Evolutionary conservation across 2,888 invertebrate species (phyloP), one percentile per base, ranked within the genome.

Genomic region (Scotopteryx bipunctaria): DNA sequence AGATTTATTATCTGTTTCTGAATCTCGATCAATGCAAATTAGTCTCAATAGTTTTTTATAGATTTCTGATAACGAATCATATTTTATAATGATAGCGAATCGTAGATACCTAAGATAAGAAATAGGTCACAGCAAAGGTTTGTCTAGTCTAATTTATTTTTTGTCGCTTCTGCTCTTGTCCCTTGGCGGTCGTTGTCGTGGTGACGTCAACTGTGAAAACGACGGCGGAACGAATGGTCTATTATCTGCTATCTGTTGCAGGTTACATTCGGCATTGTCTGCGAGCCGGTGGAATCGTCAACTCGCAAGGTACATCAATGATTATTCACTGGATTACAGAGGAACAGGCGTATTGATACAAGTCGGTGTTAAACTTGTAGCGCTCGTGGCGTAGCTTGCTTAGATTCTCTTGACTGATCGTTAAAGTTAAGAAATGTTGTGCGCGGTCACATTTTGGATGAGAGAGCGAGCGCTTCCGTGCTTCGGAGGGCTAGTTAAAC

Each of bases 201-300:
- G 45, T 59, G 44, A 59, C 51, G 51, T 57, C 54, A 56, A 55
- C 33, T 11, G 43, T 32, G 31, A 29, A 59, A 51, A 55, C 46
- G 37, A 43, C 55, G 42, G 41, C 37, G 53, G 55, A 55, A 55
- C 51, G 47, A 49, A 52, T 48, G n/a, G 42, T 25, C 36, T 36
- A 47, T 44, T 45, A 45, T 49, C 31, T 36, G 25, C n/a, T n/a
- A n/a, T 9, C 9, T n/a, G 1, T 47, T 42, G 40, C 48, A 48
- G 48, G 47, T 48, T 48, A 5, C 15, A 40, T 49, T 47, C 8
- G 15, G 29, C 17, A 25, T 38, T 38, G 14, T 32, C 15, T 31
- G 43, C 16, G 11, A 32, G 17, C 15, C 9, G 35, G 19, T 44
- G 17, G 13, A 35, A 14, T 25, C 17, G 21, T 35, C 36, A 9